Percentiles rank a stretch among this genome's conserved stretches.
Evolutionary conservation across 2,113 vertebrate species (phyloP).

Genomic region (Triplophysa siluroides): DNA sequence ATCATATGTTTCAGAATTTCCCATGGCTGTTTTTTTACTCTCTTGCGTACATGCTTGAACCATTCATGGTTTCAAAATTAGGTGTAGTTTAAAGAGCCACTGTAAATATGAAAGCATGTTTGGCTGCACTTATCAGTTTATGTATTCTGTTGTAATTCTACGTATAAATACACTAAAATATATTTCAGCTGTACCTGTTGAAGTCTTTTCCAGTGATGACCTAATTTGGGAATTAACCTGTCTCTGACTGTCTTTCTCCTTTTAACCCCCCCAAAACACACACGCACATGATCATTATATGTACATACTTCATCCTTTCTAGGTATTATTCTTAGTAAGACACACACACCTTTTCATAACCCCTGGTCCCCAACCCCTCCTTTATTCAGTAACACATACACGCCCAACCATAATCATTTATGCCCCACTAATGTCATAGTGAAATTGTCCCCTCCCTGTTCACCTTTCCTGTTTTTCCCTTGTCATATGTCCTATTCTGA

Average conservation of each 20-base stretch:
- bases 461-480: neutral
- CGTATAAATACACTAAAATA: neutral
- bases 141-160: neutral
- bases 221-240: neutral
- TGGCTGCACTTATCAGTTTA: neutral
- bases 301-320: neutral
- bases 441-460: conserved; percentile 13
- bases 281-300: neutral
- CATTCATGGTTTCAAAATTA: conserved; percentile 5
- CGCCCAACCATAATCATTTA: conserved; percentile 10
- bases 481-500: neutral
- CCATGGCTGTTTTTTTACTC: neutral
- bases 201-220: neutral
- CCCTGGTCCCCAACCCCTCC: neutral
- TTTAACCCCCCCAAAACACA: neutral
- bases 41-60: neutral
- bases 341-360: neutral
- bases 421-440: conserved; percentile 2
- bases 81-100: neutral
- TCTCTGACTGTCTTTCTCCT: conserved; percentile 32
- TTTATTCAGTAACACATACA: conserved; percentile 15
- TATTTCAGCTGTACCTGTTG: neutral
- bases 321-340: neutral
- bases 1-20: neutral
- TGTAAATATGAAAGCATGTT: neutral